Percentiles rank a stretch among this genome's conserved stretches.
Evolutionary conservation across 2,797 vertebrate species (phyloP).

Genomic region (Sphenopsis melanotis): DNA sequence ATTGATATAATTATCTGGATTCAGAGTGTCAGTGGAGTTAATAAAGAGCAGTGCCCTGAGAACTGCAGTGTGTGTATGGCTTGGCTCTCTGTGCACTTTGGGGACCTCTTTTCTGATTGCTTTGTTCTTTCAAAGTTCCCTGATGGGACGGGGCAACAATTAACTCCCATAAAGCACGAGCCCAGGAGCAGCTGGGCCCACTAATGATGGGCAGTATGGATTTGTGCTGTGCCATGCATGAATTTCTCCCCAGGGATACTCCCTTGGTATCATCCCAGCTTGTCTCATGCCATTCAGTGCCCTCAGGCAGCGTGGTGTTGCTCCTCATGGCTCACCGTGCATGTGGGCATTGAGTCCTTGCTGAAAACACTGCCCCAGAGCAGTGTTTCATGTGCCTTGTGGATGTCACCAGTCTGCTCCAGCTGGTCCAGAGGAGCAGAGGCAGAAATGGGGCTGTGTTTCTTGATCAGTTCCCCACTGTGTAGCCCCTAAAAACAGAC

Average conservation of each 20-base stretch:
- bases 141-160: background rate
- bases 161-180: background rate
- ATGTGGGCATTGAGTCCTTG: accelerated
- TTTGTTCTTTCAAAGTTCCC: background rate
- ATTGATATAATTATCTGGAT: background rate
- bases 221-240: background rate
- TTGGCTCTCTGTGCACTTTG: background rate
- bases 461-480: background rate
- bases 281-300: background rate
- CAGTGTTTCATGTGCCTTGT: background rate
- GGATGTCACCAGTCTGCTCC: background rate
- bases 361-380: background rate
- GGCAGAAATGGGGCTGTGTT: background rate
- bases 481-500: background rate
- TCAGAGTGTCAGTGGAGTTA: background rate
- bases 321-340: accelerated
- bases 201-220: background rate
- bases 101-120: background rate
- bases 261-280: background rate
- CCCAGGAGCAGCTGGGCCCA: background rate
- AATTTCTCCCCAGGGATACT: background rate
- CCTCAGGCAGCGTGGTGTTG: background rate
- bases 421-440: background rate
- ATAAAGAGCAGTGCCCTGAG: background rate
- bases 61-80: background rate